Percentiles rank a stretch among this genome's conserved stretches.
These are phyloP conservation scores for Clanis bilineata DNA, from an alignment of 2,888 invertebrate species.

Conservation along the genomic window DNA sequence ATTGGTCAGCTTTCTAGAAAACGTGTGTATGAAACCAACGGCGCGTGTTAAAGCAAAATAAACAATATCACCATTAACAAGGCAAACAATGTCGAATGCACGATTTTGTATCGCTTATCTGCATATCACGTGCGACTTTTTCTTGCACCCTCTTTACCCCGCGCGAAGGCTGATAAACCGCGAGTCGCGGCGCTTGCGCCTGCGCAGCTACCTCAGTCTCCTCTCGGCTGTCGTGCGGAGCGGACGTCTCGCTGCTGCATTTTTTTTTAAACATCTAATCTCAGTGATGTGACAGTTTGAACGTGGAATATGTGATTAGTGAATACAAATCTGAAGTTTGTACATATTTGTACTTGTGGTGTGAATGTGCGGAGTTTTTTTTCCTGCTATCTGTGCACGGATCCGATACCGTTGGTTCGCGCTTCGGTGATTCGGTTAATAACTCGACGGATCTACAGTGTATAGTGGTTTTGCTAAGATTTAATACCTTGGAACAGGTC, in stretches of 20 bases:
- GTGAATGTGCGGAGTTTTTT: constrained; percentile 24
- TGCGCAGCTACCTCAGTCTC: constrained; percentile 74
- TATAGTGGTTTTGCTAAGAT: constrained; percentile 73
- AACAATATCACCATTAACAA: constrained; percentile 22
- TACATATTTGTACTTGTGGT: constrained; percentile 32
- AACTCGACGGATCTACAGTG: constrained; percentile 73
- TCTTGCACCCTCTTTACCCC: constrained; percentile 65
- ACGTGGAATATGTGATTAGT: constrained; percentile 19
- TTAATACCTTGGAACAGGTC: constrained; percentile 72
- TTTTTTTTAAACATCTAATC: constrained; percentile 26
- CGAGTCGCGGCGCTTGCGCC: constrained; percentile 54
- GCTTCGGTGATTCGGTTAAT: constrained; percentile 75
- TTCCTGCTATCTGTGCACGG: constrained; percentile 44
- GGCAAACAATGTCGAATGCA: constrained; percentile 36
- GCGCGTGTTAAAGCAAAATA: constrained; percentile 23
- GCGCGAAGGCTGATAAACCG: constrained; percentile 73
- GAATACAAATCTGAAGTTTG: not conserved
- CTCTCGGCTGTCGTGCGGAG: constrained; percentile 47
- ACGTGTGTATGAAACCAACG: no score
- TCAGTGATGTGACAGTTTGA: constrained; percentile 50
- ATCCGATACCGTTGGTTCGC: constrained; percentile 72
- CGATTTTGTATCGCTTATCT: constrained; percentile 58
- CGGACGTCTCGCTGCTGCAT: constrained; percentile 44
- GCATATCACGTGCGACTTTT: constrained; percentile 72
- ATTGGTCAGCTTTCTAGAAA: no score